Conservation (phyloP, 1,140 invertebrate species). For the Lepeophtheirus salmonis region DNA sequence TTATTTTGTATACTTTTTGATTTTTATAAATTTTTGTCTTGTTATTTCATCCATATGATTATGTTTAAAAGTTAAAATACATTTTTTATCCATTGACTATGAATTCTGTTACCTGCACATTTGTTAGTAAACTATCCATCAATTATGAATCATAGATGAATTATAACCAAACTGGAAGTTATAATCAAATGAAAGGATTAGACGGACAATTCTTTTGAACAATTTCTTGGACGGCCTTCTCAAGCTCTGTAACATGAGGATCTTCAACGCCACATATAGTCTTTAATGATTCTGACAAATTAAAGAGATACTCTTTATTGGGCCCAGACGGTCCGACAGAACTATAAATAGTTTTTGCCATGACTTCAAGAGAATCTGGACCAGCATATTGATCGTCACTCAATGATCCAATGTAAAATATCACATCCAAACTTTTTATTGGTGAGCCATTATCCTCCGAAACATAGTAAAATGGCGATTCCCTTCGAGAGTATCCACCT, state of each 20-base stretch:
- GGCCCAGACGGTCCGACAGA: constrained; percentile 11
- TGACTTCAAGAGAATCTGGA: constrained; percentile 7
- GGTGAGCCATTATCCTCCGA: background rate
- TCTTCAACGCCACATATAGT: background rate
- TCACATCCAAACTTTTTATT: background rate
- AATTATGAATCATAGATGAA: too few species aligned
- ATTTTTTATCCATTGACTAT: too few species aligned
- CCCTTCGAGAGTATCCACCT: constrained; percentile 54
- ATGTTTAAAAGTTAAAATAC: too few species aligned
- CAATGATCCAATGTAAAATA: constrained; percentile 9
- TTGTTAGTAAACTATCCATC: too few species aligned
- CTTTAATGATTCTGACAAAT: constrained; percentile 14
- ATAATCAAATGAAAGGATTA: too few species aligned
- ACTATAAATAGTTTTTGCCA: constrained; percentile 11
- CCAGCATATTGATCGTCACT: constrained; percentile 17
- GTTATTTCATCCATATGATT: too few species aligned
- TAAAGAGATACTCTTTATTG: constrained; percentile 18
- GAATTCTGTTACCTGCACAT: too few species aligned
- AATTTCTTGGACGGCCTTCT: background rate
- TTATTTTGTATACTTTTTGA: too few species aligned
- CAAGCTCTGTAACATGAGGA: background rate
- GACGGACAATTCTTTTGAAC: background rate
- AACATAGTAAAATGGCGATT: constrained; percentile 20
- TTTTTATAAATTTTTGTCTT: too few species aligned
- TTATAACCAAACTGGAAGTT: too few species aligned